Percentiles rank a stretch among this genome's conserved stretches.
Conservation (phyloP, 2,888 invertebrate genomes). For the Platerodrilus igneus region DNA sequence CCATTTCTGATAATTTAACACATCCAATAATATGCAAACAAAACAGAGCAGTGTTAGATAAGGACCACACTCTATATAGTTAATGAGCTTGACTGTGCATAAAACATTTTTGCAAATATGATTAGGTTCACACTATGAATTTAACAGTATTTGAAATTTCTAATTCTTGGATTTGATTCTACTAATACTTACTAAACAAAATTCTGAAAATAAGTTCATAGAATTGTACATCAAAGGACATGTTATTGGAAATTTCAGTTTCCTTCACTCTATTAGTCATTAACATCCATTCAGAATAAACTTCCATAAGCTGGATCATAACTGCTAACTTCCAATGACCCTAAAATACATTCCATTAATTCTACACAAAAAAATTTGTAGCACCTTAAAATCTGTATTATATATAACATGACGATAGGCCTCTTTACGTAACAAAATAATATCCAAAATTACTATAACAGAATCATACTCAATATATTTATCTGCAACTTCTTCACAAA, state of each 20-base stretch:
- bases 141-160: too few relatives aligned
- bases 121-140: too few relatives aligned
- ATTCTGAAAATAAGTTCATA: conserved; percentile 37
- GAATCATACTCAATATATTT: conserved; percentile 90
- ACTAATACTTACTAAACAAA: conserved; percentile 32
- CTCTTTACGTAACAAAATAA: conserved; percentile 71
- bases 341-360: conserved; percentile 31
- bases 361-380: background rate
- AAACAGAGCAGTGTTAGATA: too few relatives aligned
- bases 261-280: conserved; percentile 28
- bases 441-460: conserved; percentile 81
- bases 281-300: conserved; percentile 66
- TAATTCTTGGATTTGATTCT: background rate
- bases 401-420: conserved; percentile 83
- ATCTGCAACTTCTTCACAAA: conserved; percentile 73
- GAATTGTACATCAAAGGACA: conserved; percentile 38
- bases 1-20: too few relatives aligned
- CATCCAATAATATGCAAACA: too few relatives aligned
- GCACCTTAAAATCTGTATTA: conserved; percentile 77
- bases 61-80: too few relatives aligned
- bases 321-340: conserved; percentile 66
- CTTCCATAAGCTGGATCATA: conserved; percentile 73
- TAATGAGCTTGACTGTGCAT: too few relatives aligned
- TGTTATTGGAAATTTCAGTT: conserved; percentile 28
- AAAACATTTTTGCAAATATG: too few relatives aligned